Evolutionary conservation across 2,888 invertebrate species (phyloP).

Genomic region (Pristionchus fissidentatus): DNA sequence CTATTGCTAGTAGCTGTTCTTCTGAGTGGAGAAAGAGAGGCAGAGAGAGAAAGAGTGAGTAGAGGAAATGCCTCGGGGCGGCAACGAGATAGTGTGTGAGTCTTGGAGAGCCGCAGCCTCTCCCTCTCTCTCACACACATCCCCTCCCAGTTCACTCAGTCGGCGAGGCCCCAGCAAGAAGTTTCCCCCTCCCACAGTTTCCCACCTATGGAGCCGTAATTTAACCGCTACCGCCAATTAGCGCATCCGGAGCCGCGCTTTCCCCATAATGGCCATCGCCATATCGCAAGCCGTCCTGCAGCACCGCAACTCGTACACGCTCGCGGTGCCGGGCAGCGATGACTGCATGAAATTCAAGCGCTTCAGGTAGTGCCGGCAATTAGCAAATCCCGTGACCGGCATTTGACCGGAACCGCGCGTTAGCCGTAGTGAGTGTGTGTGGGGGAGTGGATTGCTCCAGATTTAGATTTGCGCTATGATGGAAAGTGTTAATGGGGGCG

Average conservation of each 20-base stretch:
- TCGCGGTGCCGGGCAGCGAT: slow-evolving; percentile 56
- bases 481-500: background rate
- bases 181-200: slow-evolving; percentile 24
- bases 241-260: background rate
- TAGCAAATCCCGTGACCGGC: background rate
- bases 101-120: background rate
- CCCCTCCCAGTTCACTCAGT: slow-evolving; percentile 16
- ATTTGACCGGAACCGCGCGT: slow-evolving; percentile 12
- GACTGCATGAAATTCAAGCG: slow-evolving; percentile 63
- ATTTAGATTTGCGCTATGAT: background rate
- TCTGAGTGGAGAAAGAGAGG: slow-evolving; percentile 1
- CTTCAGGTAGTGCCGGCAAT: slow-evolving; percentile 24
- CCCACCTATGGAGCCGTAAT: slow-evolving; percentile 8
- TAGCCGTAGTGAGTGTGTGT: background rate
- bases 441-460: background rate
- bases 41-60: slow-evolving; percentile 15
- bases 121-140: background rate
- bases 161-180: background rate
- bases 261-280: slow-evolving; percentile 62
- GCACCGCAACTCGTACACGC: slow-evolving; percentile 60
- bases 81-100: slow-evolving; percentile 17
- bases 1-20: slow-evolving; percentile 18
- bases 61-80: slow-evolving; percentile 7
- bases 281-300: slow-evolving; percentile 67
- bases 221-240: background rate